Conservation (phyloP, 2,888 invertebrate genomes). For the Cephus pygmeus region DNA sequence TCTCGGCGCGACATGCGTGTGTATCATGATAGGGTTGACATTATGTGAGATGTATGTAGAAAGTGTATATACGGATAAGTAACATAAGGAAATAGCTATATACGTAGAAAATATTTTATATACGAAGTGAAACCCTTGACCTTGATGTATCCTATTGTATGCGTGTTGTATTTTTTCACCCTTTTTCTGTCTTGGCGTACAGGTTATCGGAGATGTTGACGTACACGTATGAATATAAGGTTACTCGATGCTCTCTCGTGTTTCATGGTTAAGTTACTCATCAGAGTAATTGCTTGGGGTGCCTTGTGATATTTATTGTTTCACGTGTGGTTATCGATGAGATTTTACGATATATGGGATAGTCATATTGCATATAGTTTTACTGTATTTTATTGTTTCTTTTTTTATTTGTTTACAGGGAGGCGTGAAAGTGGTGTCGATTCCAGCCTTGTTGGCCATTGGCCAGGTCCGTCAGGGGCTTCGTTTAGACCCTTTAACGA, state of each 20-base stretch:
- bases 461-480: constrained; percentile 31
- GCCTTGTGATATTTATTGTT: neutral
- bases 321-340: neutral
- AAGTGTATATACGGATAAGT: neutral
- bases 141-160: neutral
- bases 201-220: neutral
- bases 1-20: neutral
- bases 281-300: neutral
- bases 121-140: neutral
- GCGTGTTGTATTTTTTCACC: neutral
- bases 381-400: neutral
- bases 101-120: neutral
- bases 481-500: constrained; percentile 35
- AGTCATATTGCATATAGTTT: neutral
- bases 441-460: constrained; percentile 38
- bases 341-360: neutral
- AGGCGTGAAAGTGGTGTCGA: constrained; percentile 48
- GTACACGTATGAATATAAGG: neutral
- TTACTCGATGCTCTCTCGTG: neutral
- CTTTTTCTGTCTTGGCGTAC: neutral
- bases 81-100: neutral
- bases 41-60: neutral
- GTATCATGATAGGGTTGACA: neutral
- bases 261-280: neutral
- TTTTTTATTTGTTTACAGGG: constrained; percentile 33